Conservation (phyloP, 1,140 invertebrate species). For the Cherax quadricarinatus region DNA sequence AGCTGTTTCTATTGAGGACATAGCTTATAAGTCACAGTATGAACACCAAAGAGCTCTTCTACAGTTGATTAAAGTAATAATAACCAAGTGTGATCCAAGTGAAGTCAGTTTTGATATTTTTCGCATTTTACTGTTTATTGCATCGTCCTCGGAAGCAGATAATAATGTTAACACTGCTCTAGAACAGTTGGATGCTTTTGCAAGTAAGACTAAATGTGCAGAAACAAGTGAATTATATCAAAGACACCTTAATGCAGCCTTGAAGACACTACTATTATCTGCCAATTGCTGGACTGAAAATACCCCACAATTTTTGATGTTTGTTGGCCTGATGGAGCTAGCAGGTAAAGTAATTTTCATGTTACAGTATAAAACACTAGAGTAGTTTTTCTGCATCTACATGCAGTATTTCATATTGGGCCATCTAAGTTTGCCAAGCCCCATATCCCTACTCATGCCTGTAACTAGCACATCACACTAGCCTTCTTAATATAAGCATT, state of each 20-base stretch:
- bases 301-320: constrained; percentile 37
- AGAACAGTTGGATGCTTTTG: constrained; percentile 24
- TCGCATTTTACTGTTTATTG: constrained; percentile 38
- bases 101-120: constrained; percentile 38
- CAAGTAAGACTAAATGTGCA: constrained; percentile 14
- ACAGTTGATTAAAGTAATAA: constrained; percentile 15
- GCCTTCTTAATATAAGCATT: too few relatives aligned
- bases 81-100: constrained; percentile 45
- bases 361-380: too few relatives aligned
- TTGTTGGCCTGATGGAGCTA: constrained; percentile 36
- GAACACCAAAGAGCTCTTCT: constrained; percentile 47
- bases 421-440: too few relatives aligned
- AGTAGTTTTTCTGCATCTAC: background rate
- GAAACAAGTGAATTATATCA: constrained; percentile 25
- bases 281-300: constrained; percentile 34
- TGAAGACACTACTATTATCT: constrained; percentile 8
- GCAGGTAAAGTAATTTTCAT: constrained; percentile 24
- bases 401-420: background rate
- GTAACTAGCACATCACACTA: too few relatives aligned
- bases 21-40: constrained; percentile 8
- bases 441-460: too few relatives aligned
- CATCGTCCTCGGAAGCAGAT: constrained; percentile 30
- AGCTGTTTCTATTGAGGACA: constrained; percentile 27
- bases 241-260: background rate
- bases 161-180: constrained; percentile 32